Base-by-base conservation (phyloP, 1,140 invertebrate genomes). In the Agrypnia vestita region DNA sequence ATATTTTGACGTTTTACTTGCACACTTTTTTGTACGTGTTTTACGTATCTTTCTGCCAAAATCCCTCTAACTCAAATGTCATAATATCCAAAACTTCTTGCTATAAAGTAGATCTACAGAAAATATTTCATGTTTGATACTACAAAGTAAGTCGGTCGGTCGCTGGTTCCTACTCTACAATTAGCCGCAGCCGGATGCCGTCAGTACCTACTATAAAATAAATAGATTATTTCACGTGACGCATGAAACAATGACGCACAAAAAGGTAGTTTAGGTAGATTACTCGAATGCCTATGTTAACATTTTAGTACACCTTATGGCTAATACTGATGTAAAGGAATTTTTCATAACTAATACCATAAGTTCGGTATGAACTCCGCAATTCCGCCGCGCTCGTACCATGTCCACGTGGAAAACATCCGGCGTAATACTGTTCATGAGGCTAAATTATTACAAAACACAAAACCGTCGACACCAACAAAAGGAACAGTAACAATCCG, bases 401-500 rank as follows among this genome's bases (percentile, higher is more conserved):
- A 44, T 64, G 55, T 19, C 25, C 15, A 53, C 3, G 51, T 64
- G 11, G 43, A 64, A n/a, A 64, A 64, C 13, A 64, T 64, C n/a
- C 61, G n/a, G 10, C 13, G 10, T 74, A 74, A 74, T 74, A 74
- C 71, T 74, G 71, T 56, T 55, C 71, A 56, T 56, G 56, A 10
- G 21, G 25, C 71, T 74, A 55, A 74, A 74, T 56, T 56, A 74
- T 15, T 19, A 17, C 47, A 53, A 53, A 59, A 55, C 19, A 61
- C 46, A 74, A 61, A 74, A 56, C 15, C 51, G 15, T 61, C 72
- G 19, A 55, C 72, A 74, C 55, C 56, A 43, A 74, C 35, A 47
- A 76, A 75, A 76, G 44, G 80, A 82, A 82, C 78, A 76, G 55
- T 69, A 72, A 72, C 55, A 76, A 73, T 81, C 73, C 78, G 56